Conservation (phyloP, 2,113 vertebrate species). For the Parus major region DNA sequence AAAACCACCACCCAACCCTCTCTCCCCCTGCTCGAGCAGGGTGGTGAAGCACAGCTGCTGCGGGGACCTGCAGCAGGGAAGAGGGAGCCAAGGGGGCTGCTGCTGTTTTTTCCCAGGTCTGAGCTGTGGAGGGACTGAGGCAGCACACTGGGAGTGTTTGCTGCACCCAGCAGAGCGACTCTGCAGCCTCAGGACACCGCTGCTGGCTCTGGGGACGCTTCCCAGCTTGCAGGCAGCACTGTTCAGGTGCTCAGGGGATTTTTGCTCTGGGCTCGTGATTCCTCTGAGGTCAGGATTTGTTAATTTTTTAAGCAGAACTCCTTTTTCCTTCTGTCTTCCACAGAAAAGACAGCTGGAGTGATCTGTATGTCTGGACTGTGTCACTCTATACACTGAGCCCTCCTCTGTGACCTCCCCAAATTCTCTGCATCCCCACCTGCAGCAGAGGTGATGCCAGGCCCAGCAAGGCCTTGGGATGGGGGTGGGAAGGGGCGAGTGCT, state of each 20-base stretch:
- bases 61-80: background rate
- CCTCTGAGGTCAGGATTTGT: background rate
- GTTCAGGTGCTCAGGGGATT: background rate
- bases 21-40: background rate
- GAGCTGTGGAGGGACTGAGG: background rate
- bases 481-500: accelerated
- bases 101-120: background rate
- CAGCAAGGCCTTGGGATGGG: background rate
- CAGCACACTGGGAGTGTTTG: accelerated
- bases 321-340: background rate
- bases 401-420: background rate
- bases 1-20: background rate
- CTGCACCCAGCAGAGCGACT: background rate
- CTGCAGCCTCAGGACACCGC: background rate
- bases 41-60: background rate
- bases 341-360: background rate
- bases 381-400: background rate
- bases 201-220: background rate
- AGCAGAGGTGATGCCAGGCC: background rate
- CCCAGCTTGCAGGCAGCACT: background rate
- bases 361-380: background rate
- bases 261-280: background rate
- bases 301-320: background rate
- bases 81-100: background rate
- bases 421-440: background rate